Conservation (phyloP, 2,888 invertebrate species). For the Neuroscelio doddi region DNA sequence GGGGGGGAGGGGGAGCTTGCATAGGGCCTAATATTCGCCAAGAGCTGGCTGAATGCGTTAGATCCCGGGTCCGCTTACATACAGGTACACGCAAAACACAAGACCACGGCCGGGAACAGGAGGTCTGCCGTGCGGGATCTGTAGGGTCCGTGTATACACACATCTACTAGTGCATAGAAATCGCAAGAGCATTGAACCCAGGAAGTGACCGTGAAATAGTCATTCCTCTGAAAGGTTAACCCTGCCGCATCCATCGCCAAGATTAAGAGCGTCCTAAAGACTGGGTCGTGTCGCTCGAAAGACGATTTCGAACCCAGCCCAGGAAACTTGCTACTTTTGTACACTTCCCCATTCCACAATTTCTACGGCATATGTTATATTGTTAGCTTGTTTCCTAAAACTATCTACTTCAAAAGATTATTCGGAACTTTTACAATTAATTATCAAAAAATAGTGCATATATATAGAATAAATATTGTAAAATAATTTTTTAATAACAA, state of each 20-base stretch:
- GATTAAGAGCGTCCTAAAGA: constrained; percentile 29
- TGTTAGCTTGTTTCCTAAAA: too few relatives aligned
- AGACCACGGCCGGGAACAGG: constrained; percentile 36
- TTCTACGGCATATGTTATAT: too few relatives aligned
- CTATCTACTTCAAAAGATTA: too few relatives aligned
- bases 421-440: too few relatives aligned
- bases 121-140: constrained; percentile 20
- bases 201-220: constrained; percentile 69
- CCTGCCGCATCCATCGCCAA: constrained; percentile 44
- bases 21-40: constrained; percentile 70
- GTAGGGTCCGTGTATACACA: constrained; percentile 26
- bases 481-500: too few relatives aligned
- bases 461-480: too few relatives aligned
- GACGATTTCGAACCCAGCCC: too few relatives aligned
- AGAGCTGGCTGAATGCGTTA: constrained; percentile 67
- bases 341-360: too few relatives aligned
- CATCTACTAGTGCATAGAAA: constrained; percentile 59
- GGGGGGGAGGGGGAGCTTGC: constrained; percentile 72
- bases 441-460: too few relatives aligned
- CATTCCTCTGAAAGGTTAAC: constrained; percentile 67
- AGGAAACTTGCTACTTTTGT: too few relatives aligned
- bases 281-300: too few relatives aligned
- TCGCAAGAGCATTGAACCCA: constrained; percentile 68
- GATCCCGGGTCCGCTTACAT: constrained; percentile 55
- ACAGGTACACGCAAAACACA: constrained; percentile 62